Percentiles rank a stretch among this genome's conserved stretches.
Conservation (phyloP, 2,797 vertebrate genomes). For the Poeciliopsis paucimaculata region DNA sequence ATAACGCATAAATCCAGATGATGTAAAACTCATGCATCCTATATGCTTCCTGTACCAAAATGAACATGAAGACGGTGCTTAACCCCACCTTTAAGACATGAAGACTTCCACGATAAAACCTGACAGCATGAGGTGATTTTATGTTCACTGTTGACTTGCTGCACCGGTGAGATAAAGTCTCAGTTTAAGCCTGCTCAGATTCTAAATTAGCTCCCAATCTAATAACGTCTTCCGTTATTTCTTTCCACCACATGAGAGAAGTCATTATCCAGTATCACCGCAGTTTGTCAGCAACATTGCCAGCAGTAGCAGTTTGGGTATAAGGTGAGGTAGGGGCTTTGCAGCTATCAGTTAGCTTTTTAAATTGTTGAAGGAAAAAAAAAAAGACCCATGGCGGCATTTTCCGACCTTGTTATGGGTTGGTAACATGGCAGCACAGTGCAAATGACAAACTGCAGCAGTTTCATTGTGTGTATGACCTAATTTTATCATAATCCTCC, state of each 20-base stretch:
- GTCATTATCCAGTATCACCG: constrained; percentile 55
- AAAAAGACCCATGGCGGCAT: constrained; percentile 30
- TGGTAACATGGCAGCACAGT: constrained; percentile 11
- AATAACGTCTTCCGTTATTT: constrained; percentile 55
- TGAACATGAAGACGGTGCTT: constrained; percentile 18
- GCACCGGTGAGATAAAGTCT: constrained; percentile 56
- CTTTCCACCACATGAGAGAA: constrained; percentile 58
- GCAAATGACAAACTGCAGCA: constrained; percentile 28
- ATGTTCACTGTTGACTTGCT: constrained; percentile 42
- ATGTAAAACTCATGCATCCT: neutral
- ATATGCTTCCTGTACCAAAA: constrained; percentile 3
- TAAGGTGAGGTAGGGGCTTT: constrained; percentile 27
- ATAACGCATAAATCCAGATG: neutral
- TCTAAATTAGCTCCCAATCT: constrained; percentile 62
- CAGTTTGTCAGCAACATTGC: constrained; percentile 53
- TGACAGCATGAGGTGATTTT: constrained; percentile 39
- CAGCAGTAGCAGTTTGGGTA: constrained; percentile 30
- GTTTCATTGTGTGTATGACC: constrained; percentile 50
- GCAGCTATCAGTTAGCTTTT: constrained; percentile 17
- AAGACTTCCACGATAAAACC: constrained; percentile 25
- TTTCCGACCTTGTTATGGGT: constrained; percentile 32
- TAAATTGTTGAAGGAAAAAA: constrained; percentile 40
- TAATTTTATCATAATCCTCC: constrained; percentile 59
- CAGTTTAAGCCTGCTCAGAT: constrained; percentile 50
- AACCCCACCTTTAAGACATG: constrained; percentile 34